Percentiles rank a stretch among this genome's conserved stretches.
Evolutionary conservation across 2,888 invertebrate genomes (phyloP).

Genomic region (Megaustenia siamemsis): DNA sequence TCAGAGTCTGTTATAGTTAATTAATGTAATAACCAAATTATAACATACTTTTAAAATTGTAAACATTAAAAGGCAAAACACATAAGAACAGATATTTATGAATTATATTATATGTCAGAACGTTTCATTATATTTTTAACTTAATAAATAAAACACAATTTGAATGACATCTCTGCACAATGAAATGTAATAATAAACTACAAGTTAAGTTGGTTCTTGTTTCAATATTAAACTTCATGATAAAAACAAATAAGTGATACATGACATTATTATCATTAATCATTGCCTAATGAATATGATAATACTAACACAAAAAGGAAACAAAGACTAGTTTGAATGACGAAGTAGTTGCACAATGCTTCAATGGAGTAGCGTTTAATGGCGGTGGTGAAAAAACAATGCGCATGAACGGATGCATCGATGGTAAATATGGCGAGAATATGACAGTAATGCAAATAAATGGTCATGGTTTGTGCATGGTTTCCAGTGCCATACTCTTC

Average conservation of each 20-base stretch:
- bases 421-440: slow-evolving; percentile 37
- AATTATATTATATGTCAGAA: too few relatives aligned
- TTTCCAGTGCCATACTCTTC: slow-evolving; percentile 11
- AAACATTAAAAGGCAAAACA: too few relatives aligned
- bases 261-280: not conserved
- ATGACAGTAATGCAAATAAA: not conserved
- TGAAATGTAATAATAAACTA: too few relatives aligned
- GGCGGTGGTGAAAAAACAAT: slow-evolving; percentile 44
- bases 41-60: too few relatives aligned
- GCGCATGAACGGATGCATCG: slow-evolving; percentile 49
- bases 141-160: too few relatives aligned
- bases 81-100: too few relatives aligned
- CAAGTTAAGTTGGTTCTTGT: too few relatives aligned
- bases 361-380: slow-evolving; percentile 47
- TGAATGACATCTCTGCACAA: too few relatives aligned
- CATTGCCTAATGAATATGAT: not conserved
- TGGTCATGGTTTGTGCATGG: slow-evolving; percentile 41
- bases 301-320: not conserved
- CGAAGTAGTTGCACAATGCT: slow-evolving; percentile 54
- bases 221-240: not conserved
- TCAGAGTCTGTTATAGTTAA: too few relatives aligned
- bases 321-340: slow-evolving; percentile 23
- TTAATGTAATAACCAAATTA: too few relatives aligned
- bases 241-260: not conserved
- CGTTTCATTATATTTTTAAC: too few relatives aligned